A percentile compares a stretch with the other conserved stretches of the same genome.
Conservation (phyloP, 2,888 invertebrate genomes). For the Ypsolopha sequella region DNA sequence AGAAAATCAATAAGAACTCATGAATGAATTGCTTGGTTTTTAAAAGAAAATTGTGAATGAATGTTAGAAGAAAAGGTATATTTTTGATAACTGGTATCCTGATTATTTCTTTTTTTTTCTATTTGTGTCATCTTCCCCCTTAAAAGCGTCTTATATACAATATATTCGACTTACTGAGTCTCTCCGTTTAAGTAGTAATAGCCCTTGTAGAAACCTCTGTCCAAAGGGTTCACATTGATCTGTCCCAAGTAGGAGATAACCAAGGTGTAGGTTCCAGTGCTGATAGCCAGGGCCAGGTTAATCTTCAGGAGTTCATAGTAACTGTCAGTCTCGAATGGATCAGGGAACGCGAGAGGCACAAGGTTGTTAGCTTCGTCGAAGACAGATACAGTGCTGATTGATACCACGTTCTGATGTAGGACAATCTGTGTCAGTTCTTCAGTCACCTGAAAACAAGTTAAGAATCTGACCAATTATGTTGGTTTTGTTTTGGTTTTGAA, state of each 20-base stretch:
- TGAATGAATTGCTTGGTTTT: too few species aligned
- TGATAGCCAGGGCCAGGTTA: constrained; percentile 30
- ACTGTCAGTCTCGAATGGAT: constrained; percentile 33
- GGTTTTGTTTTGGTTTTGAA: too few species aligned
- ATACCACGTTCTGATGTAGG: constrained; percentile 48
- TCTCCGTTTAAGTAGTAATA: constrained; percentile 38
- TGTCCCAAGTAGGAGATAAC: constrained; percentile 32
- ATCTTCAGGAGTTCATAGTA: constrained; percentile 45
- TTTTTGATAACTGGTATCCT: too few species aligned
- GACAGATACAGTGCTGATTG: constrained; percentile 31
- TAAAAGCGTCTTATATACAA: too few species aligned
- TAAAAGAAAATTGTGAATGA: too few species aligned
- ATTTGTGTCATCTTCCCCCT: too few species aligned
- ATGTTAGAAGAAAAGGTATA: too few species aligned
- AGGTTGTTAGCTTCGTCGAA: constrained; percentile 15
- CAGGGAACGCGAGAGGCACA: constrained; percentile 26
- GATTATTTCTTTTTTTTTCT: too few species aligned
- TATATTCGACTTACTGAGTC: constrained; percentile 21
- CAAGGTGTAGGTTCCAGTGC: constrained; percentile 37
- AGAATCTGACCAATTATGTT: too few species aligned
- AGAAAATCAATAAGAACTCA: too few species aligned
- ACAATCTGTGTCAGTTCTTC: constrained; percentile 38
- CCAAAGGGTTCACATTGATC: constrained; percentile 47
- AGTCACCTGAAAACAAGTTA: too few species aligned
- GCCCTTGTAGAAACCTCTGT: constrained; percentile 57